Evolutionary conservation across 2,113 vertebrate genomes (phyloP), one percentile per base, ranked within the genome.

Genomic region (Corvus moneduloides): DNA sequence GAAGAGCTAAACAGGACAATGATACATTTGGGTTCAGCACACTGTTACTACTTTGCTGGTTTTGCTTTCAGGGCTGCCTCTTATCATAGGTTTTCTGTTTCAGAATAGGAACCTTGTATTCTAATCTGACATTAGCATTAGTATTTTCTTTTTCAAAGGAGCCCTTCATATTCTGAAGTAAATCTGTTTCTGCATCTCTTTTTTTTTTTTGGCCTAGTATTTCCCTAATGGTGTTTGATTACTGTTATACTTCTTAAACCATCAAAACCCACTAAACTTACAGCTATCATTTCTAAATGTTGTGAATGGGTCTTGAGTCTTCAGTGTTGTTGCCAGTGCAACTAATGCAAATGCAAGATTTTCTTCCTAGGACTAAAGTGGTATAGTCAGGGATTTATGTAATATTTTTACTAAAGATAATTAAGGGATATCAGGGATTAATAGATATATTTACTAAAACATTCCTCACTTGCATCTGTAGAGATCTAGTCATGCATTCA

Each of bases 91-190:
- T 49, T 92, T 93, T 93, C 80, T 78, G 41, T 90, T 93, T 92
- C 92, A 92, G 64, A 90, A 75, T n/a, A 84, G 72, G 37, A 93
- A 78, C 54, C 6, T 82, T 62, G 54, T 76, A 46, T 72, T 88
- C 61, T 92, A 92, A 74, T 72, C 83, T 89, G 51, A 78, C 16
- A 49, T 55, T 75, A 85, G 61, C 35, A 67, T 41, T 72, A 71
- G 32, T 27, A 71, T 89, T 92, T 94, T 87, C 18, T 90, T 86
- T 86, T 72, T 82, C 58, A 93, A 96, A 95, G 41, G 41, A 86
- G 28, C 21, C 20, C 37, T 94, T 93, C 80, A 39, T 81, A 71
- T 94, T 72, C 61, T 89, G 44, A 93, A 81, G 30, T 37, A 55
- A 87, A 81, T 78, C 59, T 88, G 33, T 43, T 90, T 86, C 85